A percentile compares a stretch with the other conserved stretches of the same genome.
phyloP scores from a whole-genome alignment of 1,140 invertebrate genomes.

The Drosophila sproati region DNA sequence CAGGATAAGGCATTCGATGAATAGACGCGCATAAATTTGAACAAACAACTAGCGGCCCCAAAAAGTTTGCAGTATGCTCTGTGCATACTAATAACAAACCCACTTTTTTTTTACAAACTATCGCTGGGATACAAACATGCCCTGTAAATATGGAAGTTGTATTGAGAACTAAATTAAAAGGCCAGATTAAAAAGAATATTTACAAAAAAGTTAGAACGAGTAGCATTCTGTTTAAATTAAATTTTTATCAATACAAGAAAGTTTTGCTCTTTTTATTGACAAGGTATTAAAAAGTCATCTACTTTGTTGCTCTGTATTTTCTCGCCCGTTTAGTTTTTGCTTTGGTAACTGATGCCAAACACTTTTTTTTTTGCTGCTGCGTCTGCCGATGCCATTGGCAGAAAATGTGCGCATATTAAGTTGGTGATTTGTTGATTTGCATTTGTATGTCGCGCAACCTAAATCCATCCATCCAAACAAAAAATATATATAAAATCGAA shows the following conservation, averaged over 20 bases:
- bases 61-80: constrained; percentile 50
- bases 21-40: constrained; percentile 75
- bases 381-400: constrained; percentile 45
- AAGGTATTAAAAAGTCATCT: background rate
- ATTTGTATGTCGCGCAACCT: constrained; percentile 36
- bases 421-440: constrained; percentile 77
- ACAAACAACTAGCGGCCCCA: constrained; percentile 42
- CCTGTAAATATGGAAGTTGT: constrained; percentile 3
- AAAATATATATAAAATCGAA: background rate
- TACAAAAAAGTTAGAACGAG: no score
- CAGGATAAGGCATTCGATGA: constrained; percentile 27
- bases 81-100: constrained; percentile 61
- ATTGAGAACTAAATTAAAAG: no score
- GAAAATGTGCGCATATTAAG: constrained; percentile 72
- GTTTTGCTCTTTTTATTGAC: background rate
- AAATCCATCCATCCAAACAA: background rate
- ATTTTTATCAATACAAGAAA: background rate
- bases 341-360: constrained; percentile 15
- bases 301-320: background rate
- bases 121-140: background rate
- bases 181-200: no score
- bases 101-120: constrained; percentile 7
- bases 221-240: no score
- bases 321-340: background rate
- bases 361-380: constrained; percentile 18